These are phyloP conservation scores for Nephrotoma flavescens DNA, from an alignment of 2,888 invertebrate genomes.

Conservation along the genomic window DNA sequence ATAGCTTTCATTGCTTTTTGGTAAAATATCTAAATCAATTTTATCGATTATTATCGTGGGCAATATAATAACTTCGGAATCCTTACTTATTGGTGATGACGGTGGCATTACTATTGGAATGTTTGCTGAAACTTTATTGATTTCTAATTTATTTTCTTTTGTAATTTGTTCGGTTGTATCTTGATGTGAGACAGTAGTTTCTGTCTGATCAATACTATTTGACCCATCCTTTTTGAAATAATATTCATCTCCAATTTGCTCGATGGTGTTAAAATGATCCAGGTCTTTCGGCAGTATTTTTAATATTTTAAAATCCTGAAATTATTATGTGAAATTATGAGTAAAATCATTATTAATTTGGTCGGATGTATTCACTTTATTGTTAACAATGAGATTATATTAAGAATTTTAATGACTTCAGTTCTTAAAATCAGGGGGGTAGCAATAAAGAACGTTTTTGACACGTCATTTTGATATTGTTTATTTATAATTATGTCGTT, in stretches of 20 bases:
- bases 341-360: not conserved
- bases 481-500: not conserved
- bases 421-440: not conserved
- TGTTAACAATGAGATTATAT: not conserved
- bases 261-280: conserved; percentile 17
- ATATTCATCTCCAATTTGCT: conserved; percentile 18
- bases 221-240: conserved; percentile 17
- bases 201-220: not conserved
- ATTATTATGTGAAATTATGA: too few species aligned
- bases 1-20: not conserved
- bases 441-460: not conserved
- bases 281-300: conserved; percentile 19
- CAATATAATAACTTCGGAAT: not conserved
- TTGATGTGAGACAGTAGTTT: not conserved
- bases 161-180: not conserved
- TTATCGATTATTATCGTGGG: not conserved
- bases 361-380: not conserved
- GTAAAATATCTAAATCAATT: not conserved
- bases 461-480: not conserved
- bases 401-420: not conserved
- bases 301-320: conserved; percentile 18
- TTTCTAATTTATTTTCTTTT: not conserved
- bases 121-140: not conserved
- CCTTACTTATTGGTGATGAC: not conserved
- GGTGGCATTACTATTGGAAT: not conserved